Evolutionary conservation across 2,797 vertebrate genomes (phyloP), one percentile per base, ranked within the genome.

Genomic region (Numenius phaeopus): DNA sequence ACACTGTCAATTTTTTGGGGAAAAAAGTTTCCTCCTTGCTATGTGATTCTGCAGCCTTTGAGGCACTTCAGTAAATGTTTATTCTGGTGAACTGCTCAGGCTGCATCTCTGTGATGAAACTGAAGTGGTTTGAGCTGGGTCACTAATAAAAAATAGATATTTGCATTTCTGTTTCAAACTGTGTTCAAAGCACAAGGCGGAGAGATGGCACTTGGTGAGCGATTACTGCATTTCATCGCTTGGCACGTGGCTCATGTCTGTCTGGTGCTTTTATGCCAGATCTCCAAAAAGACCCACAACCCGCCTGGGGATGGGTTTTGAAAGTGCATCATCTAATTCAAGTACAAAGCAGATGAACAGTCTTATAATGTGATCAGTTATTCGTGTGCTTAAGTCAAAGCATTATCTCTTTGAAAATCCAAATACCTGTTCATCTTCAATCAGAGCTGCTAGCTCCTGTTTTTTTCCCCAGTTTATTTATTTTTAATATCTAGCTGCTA

Each of bases 401-500:
- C 54, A 11, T 11, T 47, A 0, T 37, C 66, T 75, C 80, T 88
- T 83, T 95, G 88, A 79, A 84, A 84, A 59, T 78, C 77, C 65
- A 54, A 57, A 39, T 84, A 64, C 10, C 52, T 85, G 55, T 67
- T 90, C 61, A 67, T 73, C 83, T 90, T 89, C 82, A 44, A 12
- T 82, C 86, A 59, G 47, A 94, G 83, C 86, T 70, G 46, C 37
- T 90, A 17, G 26, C 34, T 91, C 30, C 87, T 84, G 47, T 0
- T 40, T 64, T 79, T 79, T 10, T 1, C 1, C 40, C 34, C 42
- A 27, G 0, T 78, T 76, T 81, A 23, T 95, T 90, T 91, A 54
- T 88, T 94, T 92, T 94, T 87, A 88, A 85, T 95, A 79, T 52
- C 79, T 69, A 40, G n/a, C 72, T 78, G 29, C 52, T 87, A 8